Evolutionary conservation across 2,113 vertebrate genomes (phyloP), one percentile per base, ranked within the genome.

Genomic region (Pithys albifrons): DNA sequence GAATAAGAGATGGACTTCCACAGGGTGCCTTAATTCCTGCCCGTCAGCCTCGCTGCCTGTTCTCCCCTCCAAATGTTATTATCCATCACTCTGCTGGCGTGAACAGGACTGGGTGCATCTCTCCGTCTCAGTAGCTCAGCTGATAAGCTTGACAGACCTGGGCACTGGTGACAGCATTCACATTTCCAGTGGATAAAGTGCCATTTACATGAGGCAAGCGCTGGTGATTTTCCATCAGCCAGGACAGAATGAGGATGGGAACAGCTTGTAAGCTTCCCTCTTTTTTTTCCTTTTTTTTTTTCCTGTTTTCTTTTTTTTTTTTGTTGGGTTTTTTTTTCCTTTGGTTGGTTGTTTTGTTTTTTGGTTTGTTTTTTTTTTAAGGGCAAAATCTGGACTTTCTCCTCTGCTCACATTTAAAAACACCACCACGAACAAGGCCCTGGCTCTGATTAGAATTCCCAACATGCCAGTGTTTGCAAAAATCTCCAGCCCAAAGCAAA

Each of bases 131-230:
- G 92, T 80, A 77, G 74, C 90, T 83, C 90, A 87, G 82, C 89
- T 95, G 97, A 98, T 97, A 97, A 97, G 96, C 88, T 41, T 96
- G 95, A 97, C 95, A 97, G 95, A 97, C 80, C 90, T 80, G 87
- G 94, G 92, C 91, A 93, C 52, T 64, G 66, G 91, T 96, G 97
- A 97, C 93, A 97, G 95, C 95, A 72, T 86, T 97, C 95, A 95
- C 91, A 96, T 97, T 97, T 97, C 95, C 94, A 96, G 75, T 74
- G 84, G 93, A 97, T 95, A 95, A 97, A 97, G 95, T 94, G 92
- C 92, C 89, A 95, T 96, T 97, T 97, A 97, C 86, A 96, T 87
- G 95, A 96, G 94, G 96, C 94, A 94, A 95, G 92, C 12, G 66
- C 93, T 58, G 80, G 95, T 69, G 96, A 97, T 96, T 92, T 94